Conservation (phyloP, 2,797 vertebrate genomes). For the Pipistrellus pygmaeus region DNA sequence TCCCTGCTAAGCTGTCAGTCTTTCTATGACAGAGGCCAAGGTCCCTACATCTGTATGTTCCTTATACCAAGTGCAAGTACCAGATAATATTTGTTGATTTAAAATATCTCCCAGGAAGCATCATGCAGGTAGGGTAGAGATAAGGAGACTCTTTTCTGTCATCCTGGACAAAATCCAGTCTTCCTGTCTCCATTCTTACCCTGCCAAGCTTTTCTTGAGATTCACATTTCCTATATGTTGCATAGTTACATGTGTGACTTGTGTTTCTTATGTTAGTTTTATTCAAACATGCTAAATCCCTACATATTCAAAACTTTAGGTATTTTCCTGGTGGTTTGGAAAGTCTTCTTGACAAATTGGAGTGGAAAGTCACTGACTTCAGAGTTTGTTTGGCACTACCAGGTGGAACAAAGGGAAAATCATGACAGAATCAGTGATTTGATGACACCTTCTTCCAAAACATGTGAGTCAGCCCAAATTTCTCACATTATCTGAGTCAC, state of each 20-base stretch:
- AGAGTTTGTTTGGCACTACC: slow-evolving; percentile 30
- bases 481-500: slow-evolving; percentile 70
- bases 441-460: slow-evolving; percentile 54
- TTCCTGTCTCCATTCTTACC: neutral
- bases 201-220: neutral
- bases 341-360: neutral
- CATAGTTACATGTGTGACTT: neutral
- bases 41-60: neutral
- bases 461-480: slow-evolving; percentile 67
- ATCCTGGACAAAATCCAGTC: neutral
- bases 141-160: neutral
- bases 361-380: neutral
- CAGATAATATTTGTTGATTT: neutral
- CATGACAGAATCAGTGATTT: neutral
- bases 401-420: slow-evolving; percentile 43
- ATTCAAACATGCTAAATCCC: neutral
- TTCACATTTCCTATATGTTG: neutral
- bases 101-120: neutral
- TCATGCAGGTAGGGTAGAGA: neutral
- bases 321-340: slow-evolving; percentile 8
- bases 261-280: neutral
- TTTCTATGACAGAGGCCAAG: neutral
- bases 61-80: neutral
- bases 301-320: neutral
- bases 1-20: neutral